phyloP scores from a whole-genome alignment of 2,888 invertebrate species.

The Aradus depressus region DNA sequence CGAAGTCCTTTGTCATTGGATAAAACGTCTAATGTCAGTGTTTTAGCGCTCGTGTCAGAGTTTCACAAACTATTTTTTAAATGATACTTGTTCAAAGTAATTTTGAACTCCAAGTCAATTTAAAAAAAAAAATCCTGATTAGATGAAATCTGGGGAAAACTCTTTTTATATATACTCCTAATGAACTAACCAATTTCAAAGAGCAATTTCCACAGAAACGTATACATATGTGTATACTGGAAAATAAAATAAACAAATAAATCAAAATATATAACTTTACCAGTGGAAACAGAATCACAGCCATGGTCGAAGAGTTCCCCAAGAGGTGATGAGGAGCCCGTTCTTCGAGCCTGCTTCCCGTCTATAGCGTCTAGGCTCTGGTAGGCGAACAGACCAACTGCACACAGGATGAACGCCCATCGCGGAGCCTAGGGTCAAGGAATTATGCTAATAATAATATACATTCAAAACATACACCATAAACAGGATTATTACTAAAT shows the following conservation, averaged over 20 bases:
- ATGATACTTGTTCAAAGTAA: too few relatives aligned
- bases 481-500: too few relatives aligned
- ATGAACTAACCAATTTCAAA: neutral
- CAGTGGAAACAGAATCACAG: conserved; percentile 94
- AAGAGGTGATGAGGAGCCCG: conserved; percentile 79
- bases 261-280: conserved; percentile 35
- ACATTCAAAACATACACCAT: too few relatives aligned
- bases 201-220: neutral
- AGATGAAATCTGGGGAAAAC: too few relatives aligned
- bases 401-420: conserved; percentile 88
- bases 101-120: too few relatives aligned
- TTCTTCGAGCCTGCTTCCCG: conserved; percentile 96
- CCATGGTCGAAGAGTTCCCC: conserved; percentile 99
- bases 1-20: too few relatives aligned
- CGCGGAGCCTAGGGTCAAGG: conserved; percentile 69
- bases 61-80: too few relatives aligned
- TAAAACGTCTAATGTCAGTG: too few relatives aligned
- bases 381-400: conserved; percentile 87
- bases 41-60: too few relatives aligned
- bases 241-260: neutral
- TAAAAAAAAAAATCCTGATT: too few relatives aligned
- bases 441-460: conserved; percentile 1
- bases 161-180: too few relatives aligned
- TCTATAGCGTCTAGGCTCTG: conserved; percentile 98
- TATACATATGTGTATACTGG: neutral